Evolutionary conservation across 2,888 invertebrate species (phyloP).

Genomic region (Allophyes oxyacanthae): DNA sequence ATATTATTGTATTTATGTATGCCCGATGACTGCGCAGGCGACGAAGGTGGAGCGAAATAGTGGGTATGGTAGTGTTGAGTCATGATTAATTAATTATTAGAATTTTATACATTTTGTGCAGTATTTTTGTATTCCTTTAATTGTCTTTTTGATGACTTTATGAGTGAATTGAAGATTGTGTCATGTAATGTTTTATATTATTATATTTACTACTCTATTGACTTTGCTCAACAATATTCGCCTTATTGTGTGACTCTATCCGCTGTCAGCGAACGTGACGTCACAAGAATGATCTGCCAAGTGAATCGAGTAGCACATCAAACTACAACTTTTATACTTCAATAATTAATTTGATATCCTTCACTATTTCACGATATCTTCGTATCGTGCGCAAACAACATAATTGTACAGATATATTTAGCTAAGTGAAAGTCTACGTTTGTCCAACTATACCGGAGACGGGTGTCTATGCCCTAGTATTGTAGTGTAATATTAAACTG

Average conservation of each 20-base stretch:
- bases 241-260: no score
- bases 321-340: no score
- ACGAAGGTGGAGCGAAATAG: constrained; percentile 16
- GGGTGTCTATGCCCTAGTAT: constrained; percentile 40
- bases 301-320: no score
- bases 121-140: not conserved
- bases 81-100: not conserved
- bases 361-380: constrained; percentile 25
- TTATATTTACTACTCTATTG: not conserved
- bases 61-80: not conserved
- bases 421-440: constrained; percentile 62
- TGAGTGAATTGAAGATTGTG: constrained; percentile 9
- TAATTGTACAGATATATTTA: constrained; percentile 58
- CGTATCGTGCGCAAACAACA: constrained; percentile 68
- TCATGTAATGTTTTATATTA: not conserved
- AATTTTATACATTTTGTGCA: constrained; percentile 3
- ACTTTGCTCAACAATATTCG: no score
- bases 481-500: constrained; percentile 45
- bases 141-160: constrained; percentile 1
- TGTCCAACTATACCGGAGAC: constrained; percentile 78
- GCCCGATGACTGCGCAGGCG: constrained; percentile 54
- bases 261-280: no score
- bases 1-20: constrained; percentile 52
- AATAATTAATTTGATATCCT: no score
- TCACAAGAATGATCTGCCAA: no score